phyloP scores from a whole-genome alignment of 2,797 vertebrate species.

The Mus minutoides region DNA sequence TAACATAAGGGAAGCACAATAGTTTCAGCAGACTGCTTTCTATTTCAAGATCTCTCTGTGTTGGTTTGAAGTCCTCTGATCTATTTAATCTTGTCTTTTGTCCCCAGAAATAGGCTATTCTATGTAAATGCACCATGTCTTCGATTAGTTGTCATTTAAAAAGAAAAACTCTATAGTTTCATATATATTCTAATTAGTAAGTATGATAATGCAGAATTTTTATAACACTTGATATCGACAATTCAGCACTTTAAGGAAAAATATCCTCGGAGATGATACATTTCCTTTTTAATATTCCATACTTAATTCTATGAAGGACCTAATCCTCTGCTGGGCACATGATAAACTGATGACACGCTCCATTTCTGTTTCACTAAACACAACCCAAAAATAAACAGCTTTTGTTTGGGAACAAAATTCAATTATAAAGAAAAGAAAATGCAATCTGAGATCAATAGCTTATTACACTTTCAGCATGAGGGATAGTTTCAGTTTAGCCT shows the following conservation, averaged over 20 bases:
- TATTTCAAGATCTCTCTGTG: slow-evolving; percentile 23
- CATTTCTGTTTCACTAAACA: slow-evolving; percentile 75
- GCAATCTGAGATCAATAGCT: slow-evolving; percentile 84
- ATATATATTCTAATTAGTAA: not conserved
- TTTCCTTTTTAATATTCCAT: not conserved
- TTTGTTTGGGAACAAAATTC: slow-evolving; percentile 82
- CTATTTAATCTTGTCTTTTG: slow-evolving; percentile 2
- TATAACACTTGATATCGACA: slow-evolving; percentile 53
- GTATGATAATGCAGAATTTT: slow-evolving; percentile 38
- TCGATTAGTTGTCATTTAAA: slow-evolving; percentile 26
- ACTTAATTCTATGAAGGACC: slow-evolving; percentile 59
- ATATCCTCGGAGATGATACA: not conserved
- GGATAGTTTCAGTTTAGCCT: slow-evolving; percentile 81
- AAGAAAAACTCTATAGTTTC: slow-evolving; percentile 35
- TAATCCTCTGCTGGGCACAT: slow-evolving; percentile 19
- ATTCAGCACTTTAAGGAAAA: slow-evolving; percentile 44
- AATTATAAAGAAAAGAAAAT: slow-evolving; percentile 84
- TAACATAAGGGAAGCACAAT: not conserved
- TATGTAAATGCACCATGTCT: not conserved
- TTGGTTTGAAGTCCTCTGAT: slow-evolving; percentile 17
- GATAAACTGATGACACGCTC: slow-evolving; percentile 53
- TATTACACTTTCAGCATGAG: slow-evolving; percentile 81
- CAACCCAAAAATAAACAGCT: slow-evolving; percentile 78
- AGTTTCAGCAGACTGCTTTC: slow-evolving; percentile 18
- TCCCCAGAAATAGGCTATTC: slow-evolving; percentile 25